A percentile compares a stretch with the other conserved stretches of the same genome.
Evolutionary conservation across 2,113 vertebrate species (phyloP).

Genomic region (Cyphomyrus discorhynchus): DNA sequence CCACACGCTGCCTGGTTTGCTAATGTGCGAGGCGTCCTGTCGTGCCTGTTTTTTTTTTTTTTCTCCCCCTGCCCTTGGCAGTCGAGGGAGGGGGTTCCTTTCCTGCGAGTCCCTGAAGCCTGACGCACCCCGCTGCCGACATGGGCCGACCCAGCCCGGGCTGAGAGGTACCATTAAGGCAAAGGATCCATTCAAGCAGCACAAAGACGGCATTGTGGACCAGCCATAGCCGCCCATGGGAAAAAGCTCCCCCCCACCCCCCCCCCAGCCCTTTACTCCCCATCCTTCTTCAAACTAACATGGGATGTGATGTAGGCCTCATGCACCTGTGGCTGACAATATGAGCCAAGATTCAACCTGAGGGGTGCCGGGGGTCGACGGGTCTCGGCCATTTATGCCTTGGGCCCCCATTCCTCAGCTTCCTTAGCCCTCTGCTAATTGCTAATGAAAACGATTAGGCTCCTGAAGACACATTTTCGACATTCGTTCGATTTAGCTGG

Average conservation of each 20-base stretch:
- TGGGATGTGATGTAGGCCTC: no score
- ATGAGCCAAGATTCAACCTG: not conserved
- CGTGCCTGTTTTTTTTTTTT: not conserved
- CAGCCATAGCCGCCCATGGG: not conserved
- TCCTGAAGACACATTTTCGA: not conserved
- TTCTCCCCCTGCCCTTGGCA: constrained; percentile 33
- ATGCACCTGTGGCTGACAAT: not conserved
- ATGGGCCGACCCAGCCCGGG: constrained; percentile 15
- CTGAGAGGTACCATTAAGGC: constrained; percentile 5
- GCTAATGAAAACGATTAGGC: not conserved
- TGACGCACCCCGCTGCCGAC: constrained; percentile 40
- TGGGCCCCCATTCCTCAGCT: not conserved
- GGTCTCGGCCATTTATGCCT: not conserved
- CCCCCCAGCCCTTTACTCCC: not conserved
- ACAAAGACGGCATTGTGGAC: constrained; percentile 25
- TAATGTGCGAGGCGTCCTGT: not conserved
- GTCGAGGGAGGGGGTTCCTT: constrained; percentile 32
- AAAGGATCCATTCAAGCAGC: constrained; percentile 8
- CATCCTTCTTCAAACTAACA: not conserved
- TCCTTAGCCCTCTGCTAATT: not conserved
- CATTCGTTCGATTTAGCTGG: not conserved
- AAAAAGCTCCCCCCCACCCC: not conserved
- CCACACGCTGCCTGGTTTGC: not conserved
- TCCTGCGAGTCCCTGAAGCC: constrained; percentile 13
- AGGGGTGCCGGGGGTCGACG: not conserved